Conservation (phyloP, 2,113 vertebrate genomes). For the Prionailurus bengalensis region DNA sequence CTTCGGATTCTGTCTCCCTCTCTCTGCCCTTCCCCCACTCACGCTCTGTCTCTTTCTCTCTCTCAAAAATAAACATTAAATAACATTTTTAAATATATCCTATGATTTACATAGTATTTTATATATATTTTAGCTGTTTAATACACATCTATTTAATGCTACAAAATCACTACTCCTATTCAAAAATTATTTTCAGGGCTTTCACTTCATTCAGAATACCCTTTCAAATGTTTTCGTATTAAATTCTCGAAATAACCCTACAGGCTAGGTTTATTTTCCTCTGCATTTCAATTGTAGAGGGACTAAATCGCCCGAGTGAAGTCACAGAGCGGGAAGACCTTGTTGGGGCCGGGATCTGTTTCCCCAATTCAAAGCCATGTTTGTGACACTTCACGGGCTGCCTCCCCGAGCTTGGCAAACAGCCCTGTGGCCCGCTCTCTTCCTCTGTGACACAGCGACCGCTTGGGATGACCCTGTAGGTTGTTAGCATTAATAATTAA, state of each 20-base stretch:
- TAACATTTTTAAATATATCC: not conserved
- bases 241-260: not conserved
- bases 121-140: not conserved
- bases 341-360: not conserved
- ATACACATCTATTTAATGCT: not conserved
- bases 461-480: not conserved
- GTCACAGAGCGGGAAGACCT: rapidly evolving
- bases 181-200: not conserved
- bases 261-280: not conserved
- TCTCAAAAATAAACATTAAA: no score
- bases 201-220: not conserved
- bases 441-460: rapidly evolving
- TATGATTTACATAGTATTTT: not conserved
- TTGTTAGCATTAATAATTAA: not conserved
- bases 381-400: not conserved
- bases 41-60: no score
- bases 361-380: not conserved
- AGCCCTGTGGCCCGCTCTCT: rapidly evolving
- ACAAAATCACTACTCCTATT: not conserved
- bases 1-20: no score
- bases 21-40: no score
- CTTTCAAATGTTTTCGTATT: not conserved
- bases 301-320: not conserved
- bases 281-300: not conserved
- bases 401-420: not conserved